Percentiles rank a stretch among this genome's conserved stretches.
Conservation (phyloP, 2,113 vertebrate genomes). For the Corythornis cristatus region DNA sequence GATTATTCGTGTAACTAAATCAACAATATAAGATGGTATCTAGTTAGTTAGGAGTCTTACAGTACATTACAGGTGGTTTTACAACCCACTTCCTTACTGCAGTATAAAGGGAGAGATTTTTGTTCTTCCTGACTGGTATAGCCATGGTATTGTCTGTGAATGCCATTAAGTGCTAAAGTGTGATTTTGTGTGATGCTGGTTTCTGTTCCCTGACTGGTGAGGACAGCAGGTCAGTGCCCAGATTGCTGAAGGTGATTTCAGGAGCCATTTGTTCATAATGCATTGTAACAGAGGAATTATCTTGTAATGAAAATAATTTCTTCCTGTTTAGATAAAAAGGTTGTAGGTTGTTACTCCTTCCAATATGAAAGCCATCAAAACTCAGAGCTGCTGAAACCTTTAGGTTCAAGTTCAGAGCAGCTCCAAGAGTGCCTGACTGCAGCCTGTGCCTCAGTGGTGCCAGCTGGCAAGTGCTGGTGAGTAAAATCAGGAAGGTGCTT, state of each 20-base stretch:
- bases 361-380: background rate
- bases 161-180: background rate
- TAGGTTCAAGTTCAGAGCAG: background rate
- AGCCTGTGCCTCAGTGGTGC: background rate
- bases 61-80: background rate
- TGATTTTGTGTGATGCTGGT: background rate
- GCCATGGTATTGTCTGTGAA: background rate
- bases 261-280: conserved; percentile 1
- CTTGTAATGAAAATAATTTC: background rate
- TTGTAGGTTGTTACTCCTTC: background rate
- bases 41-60: background rate
- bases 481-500: background rate
- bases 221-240: background rate
- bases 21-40: background rate
- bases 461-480: rapidly evolving
- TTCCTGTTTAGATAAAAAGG: background rate
- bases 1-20: background rate
- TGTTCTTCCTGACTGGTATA: background rate
- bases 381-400: background rate
- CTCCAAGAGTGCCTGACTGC: no score
- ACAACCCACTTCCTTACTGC: background rate
- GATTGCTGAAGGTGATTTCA: background rate
- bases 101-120: background rate
- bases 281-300: background rate
- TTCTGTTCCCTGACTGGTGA: background rate